phyloP scores from a whole-genome alignment of 2,888 invertebrate species.

The Sminthurinus aureus region DNA sequence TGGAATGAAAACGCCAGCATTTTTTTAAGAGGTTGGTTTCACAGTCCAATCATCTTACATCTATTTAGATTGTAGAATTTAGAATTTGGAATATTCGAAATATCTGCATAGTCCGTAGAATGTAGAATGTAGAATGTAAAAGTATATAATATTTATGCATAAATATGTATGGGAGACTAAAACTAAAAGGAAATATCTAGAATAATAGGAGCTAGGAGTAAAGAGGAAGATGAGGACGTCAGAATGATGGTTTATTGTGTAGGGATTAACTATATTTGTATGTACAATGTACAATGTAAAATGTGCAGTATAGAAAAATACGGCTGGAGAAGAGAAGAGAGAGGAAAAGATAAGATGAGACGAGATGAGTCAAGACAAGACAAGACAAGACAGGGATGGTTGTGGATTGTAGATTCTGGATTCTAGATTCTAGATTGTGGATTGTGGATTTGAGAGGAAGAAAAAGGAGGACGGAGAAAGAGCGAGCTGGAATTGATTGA shows the following conservation, averaged over 20 bases:
- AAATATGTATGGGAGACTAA: neutral
- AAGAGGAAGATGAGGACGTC: slow-evolving; percentile 9
- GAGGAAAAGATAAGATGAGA: too few species aligned
- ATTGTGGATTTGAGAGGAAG: neutral
- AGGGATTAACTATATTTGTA: slow-evolving; percentile 25
- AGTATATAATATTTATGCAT: neutral
- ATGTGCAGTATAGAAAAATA: too few species aligned
- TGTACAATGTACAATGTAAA: neutral
- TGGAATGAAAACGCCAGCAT: neutral
- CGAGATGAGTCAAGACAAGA: too few species aligned
- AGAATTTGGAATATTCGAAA: too few species aligned
- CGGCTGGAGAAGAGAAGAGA: too few species aligned
- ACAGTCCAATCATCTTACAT: too few species aligned
- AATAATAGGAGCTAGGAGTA: neutral
- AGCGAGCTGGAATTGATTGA: slow-evolving; percentile 35
- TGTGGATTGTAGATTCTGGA: neutral
- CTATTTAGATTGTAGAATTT: too few species aligned
- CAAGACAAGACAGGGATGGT: neutral
- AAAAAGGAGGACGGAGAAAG: slow-evolving; percentile 7
- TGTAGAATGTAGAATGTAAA: too few species aligned
- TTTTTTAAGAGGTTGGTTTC: neutral
- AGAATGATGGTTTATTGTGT: slow-evolving; percentile 29
- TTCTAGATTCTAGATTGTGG: too few species aligned
- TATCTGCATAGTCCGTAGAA: too few species aligned
- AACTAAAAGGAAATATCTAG: neutral